Conservation (phyloP, 1,140 invertebrate genomes). For the Nautilus pompilius region DNA sequence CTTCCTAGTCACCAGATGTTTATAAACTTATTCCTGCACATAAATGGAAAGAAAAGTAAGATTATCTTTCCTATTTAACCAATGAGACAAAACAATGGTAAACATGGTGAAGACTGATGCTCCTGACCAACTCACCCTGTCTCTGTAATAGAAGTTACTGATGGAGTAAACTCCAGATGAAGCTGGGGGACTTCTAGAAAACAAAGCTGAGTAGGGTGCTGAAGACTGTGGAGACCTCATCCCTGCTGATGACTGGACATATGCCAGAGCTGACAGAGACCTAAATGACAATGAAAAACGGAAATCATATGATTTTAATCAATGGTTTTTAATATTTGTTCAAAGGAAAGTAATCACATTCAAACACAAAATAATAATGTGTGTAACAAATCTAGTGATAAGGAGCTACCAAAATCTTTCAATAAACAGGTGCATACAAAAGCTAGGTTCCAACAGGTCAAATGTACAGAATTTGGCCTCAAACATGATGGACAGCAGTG, state of each 20-base stretch:
- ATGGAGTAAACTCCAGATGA: conserved; percentile 43
- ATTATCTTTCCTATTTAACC: too few species aligned
- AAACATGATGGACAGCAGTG: too few species aligned
- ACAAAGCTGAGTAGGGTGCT: conserved; percentile 12
- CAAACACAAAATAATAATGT: background rate
- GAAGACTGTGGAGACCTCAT: conserved; percentile 9
- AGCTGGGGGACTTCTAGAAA: conserved; percentile 31
- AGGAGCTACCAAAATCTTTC: conserved; percentile 60
- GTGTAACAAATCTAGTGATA: background rate
- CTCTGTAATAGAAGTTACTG: conserved; percentile 63
- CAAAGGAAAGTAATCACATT: background rate
- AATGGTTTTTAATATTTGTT: background rate
- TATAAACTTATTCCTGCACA: too few species aligned
- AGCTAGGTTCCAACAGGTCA: background rate
- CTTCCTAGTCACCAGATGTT: too few species aligned
- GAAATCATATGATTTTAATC: background rate
- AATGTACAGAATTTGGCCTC: too few species aligned
- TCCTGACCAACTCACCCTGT: too few species aligned
- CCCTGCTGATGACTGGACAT: conserved; percentile 18
- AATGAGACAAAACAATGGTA: too few species aligned
- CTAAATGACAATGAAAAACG: conserved; percentile 38
- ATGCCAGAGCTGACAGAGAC: conserved; percentile 73
- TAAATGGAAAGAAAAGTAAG: too few species aligned
- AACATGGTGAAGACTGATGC: too few species aligned
- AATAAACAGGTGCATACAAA: conserved; percentile 26